Conservation (phyloP, 2,888 invertebrate species). For the Ophonus ardosiacus region DNA sequence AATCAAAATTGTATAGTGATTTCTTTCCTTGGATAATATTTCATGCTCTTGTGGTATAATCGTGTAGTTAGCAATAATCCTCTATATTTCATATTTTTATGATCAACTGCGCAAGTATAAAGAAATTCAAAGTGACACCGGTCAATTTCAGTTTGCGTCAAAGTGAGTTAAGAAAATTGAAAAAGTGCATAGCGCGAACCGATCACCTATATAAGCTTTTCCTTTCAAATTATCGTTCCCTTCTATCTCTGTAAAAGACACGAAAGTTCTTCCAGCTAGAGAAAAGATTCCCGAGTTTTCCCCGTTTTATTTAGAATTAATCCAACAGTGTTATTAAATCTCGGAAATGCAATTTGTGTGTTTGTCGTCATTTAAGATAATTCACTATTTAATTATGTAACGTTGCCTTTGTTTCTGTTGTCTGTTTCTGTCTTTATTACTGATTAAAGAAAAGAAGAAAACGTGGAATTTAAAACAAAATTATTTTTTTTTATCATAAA, state of each 20-base stretch:
- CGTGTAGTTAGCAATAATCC: no score
- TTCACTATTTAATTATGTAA: neutral
- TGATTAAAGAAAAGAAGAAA: no score
- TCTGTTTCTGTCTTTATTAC: neutral
- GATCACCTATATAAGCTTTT: slow-evolving; percentile 22
- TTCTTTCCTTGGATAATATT: no score
- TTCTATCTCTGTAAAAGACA: no score
- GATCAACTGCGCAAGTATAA: neutral
- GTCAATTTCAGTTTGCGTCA: slow-evolving; percentile 5
- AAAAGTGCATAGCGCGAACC: slow-evolving; percentile 9
- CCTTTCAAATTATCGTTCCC: neutral
- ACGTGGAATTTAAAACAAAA: no score
- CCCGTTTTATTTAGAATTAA: no score
- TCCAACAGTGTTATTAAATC: neutral
- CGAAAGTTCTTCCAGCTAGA: no score
- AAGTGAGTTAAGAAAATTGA: slow-evolving; percentile 27
- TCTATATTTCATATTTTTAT: no score
- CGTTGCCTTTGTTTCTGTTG: neutral
- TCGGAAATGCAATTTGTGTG: neutral
- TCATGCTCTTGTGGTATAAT: no score
- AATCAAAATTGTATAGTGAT: no score
- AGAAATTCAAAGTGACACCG: slow-evolving; percentile 5
- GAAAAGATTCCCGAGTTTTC: no score
- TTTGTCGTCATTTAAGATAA: neutral
- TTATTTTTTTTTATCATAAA: no score